A percentile compares a stretch with the other conserved stretches of the same genome.
Conservation (phyloP, 2,888 invertebrate species). For the Epirrhoe tristata region DNA sequence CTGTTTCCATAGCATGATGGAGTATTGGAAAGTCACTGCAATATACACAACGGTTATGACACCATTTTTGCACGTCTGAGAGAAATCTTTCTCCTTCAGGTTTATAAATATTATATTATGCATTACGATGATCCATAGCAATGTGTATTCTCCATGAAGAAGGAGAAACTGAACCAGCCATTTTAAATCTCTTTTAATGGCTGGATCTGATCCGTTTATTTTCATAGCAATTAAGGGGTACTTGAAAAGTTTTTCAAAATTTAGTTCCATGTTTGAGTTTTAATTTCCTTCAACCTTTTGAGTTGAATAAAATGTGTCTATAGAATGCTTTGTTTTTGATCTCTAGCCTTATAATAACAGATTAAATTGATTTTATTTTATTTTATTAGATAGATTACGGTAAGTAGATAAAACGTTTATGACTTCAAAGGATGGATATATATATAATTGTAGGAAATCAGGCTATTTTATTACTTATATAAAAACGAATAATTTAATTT, state of each 20-base stretch:
- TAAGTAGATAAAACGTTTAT: no score
- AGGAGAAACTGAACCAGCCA: conserved; percentile 41
- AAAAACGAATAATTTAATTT: no score
- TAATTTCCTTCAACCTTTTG: neutral
- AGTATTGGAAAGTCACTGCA: conserved; percentile 31
- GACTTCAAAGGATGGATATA: no score
- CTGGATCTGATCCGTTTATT: conserved; percentile 42
- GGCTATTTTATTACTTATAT: no score
- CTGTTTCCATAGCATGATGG: conserved; percentile 48
- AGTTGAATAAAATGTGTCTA: neutral
- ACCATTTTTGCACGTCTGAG: conserved; percentile 44
- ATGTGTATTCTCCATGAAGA: conserved; percentile 25
- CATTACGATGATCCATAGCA: conserved; percentile 16
- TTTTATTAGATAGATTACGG: no score
- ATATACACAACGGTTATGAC: conserved; percentile 32
- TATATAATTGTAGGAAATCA: no score
- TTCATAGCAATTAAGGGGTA: conserved; percentile 34
- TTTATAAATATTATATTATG: conserved; percentile 43
- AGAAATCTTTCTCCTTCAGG: conserved; percentile 41
- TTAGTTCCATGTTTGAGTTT: conserved; percentile 40
- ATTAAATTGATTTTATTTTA: no score
- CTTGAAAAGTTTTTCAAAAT: conserved; percentile 47
- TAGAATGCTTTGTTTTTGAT: neutral
- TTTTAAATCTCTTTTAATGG: conserved; percentile 36
- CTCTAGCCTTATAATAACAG: no score